Conservation (phyloP, 2,113 vertebrate genomes). For the Regulus satrapa region DNA sequence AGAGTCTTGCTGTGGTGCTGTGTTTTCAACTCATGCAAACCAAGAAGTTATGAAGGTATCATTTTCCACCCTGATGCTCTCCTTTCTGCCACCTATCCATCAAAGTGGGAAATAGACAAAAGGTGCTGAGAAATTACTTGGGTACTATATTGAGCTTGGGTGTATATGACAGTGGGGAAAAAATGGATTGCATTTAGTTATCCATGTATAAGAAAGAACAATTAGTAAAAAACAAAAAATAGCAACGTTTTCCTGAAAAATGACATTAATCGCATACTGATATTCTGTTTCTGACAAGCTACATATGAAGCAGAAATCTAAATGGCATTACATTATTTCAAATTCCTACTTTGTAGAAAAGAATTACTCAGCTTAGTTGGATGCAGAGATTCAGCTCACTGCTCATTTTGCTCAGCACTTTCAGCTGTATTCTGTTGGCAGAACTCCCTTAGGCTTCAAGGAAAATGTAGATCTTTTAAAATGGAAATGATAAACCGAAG, state of each 20-base stretch:
- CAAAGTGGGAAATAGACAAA: neutral
- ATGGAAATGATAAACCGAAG: neutral
- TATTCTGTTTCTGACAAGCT: neutral
- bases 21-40: neutral
- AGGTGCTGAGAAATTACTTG: neutral
- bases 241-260: neutral
- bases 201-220: neutral
- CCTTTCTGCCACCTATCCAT: neutral
- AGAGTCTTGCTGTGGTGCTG: neutral
- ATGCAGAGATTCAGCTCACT: neutral
- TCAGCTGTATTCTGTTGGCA: neutral
- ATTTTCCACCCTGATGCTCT: neutral
- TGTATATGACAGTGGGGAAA: neutral
- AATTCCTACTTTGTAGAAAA: neutral
- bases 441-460: neutral
- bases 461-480: neutral
- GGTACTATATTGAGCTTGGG: neutral
- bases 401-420: neutral
- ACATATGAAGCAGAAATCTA: neutral
- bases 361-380: neutral
- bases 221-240: neutral
- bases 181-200: neutral
- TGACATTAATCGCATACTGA: neutral
- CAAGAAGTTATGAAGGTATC: neutral
- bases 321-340: neutral